A percentile compares a stretch with the other conserved stretches of the same genome.
Evolutionary conservation across 2,797 vertebrate genomes (phyloP).

Genomic region (Discoglossus pictus): DNA sequence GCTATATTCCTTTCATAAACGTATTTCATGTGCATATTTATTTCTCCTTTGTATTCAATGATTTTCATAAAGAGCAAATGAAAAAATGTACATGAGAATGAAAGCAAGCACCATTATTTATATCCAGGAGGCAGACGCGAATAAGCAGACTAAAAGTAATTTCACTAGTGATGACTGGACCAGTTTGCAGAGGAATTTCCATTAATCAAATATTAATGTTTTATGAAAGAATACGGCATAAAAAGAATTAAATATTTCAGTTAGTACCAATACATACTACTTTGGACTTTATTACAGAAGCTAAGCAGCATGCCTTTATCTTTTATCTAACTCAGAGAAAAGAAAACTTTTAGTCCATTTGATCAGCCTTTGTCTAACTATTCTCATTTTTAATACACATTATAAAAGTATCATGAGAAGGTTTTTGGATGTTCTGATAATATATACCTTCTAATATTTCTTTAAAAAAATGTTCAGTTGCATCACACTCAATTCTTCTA

Average conservation of each 20-base stretch:
- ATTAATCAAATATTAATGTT: conserved; percentile 37
- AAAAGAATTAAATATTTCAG: conserved; percentile 11
- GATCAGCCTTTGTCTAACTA: too few relatives aligned
- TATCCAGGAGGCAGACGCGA: conserved; percentile 24
- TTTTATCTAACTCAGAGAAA: too few relatives aligned
- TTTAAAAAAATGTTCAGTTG: too few relatives aligned
- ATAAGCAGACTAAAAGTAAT: conserved; percentile 35
- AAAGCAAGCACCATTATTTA: conserved; percentile 29
- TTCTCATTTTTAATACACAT: too few relatives aligned
- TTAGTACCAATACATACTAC: too few relatives aligned
- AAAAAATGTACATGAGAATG: conserved; percentile 15
- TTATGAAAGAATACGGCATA: conserved; percentile 24
- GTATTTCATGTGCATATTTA: conserved; percentile 30
- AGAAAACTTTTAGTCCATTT: too few relatives aligned
- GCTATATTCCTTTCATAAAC: conserved; percentile 19
- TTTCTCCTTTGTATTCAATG: conserved; percentile 28
- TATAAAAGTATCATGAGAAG: too few relatives aligned
- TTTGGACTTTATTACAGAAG: too few relatives aligned
- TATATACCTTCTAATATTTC: too few relatives aligned
- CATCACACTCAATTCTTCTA: too few relatives aligned
- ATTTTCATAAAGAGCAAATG: conserved; percentile 31
- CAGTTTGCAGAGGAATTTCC: conserved; percentile 22
- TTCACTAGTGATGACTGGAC: conserved; percentile 29
- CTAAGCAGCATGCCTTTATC: too few relatives aligned
- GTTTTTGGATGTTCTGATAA: too few relatives aligned